Base-by-base conservation (phyloP, 92 coral and sea anemone species). In the Nematostella vectensis region DNA sequence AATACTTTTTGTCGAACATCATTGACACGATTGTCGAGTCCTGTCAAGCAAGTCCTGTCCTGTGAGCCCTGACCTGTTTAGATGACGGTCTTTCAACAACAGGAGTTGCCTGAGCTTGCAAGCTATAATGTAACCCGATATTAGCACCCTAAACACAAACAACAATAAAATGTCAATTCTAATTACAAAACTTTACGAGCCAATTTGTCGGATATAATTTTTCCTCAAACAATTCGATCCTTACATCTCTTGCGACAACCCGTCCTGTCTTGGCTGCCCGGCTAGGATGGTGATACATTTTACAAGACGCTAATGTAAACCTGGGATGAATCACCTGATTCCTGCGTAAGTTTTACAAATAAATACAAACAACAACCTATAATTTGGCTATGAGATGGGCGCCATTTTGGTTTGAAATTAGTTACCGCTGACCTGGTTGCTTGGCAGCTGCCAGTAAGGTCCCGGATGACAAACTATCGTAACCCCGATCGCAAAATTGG, bases 31-130 rank as follows among this genome's bases (percentile, higher is more conserved):
- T n/a, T n/a, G n/a, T n/a, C n/a, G n/a, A n/a, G n/a, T n/a, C n/a
- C n/a, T n/a, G n/a, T n/a, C n/a, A n/a, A n/a, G n/a, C n/a, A n/a
- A n/a, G n/a, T n/a, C n/a, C n/a, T n/a, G n/a, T n/a, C n/a, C n/a
- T n/a, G n/a, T n/a, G n/a, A n/a, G n/a, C 15, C 40, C 48, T 1
- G 39, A 84, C 96, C 85, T 84, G 95, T 50, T 82, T 80, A 1
- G 72, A 50, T 10, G 69, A 52, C 19, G 98, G 91, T 56, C 95
- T 68, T 61, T 91, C 98, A 53, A 74, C 82, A 26, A 91, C 98
- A 15, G 81, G 83, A 19, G 96, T 81, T n/a, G 98, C 98, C 53
- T 91, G 98, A 3, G 98, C 98, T 61, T 86, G 98, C 31, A 91
- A 61, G 42, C 98, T 91, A 51, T 91, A 75, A 67, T 91, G 86